phyloP scores from a whole-genome alignment of 2,797 vertebrate species.

The Diplodus puntazzo region DNA sequence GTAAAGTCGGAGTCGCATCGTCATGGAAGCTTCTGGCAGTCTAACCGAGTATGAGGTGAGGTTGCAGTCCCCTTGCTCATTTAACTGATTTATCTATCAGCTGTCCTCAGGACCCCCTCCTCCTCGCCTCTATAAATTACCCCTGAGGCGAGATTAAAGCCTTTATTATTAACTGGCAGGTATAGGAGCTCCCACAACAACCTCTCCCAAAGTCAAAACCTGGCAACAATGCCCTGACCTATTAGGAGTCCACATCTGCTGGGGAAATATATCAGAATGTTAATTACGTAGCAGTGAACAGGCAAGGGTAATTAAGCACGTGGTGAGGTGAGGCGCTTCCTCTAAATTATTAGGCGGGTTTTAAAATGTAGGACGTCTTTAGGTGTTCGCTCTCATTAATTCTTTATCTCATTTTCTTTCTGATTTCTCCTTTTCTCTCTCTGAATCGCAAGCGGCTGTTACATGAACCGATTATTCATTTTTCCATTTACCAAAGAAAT shows the following conservation, averaged over 20 bases:
- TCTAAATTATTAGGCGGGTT: slow-evolving; percentile 61
- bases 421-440: neutral
- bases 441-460: slow-evolving; percentile 27
- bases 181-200: slow-evolving; percentile 39
- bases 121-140: slow-evolving; percentile 47
- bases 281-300: slow-evolving; percentile 75
- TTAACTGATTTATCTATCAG: slow-evolving; percentile 49
- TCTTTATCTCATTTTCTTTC: slow-evolving; percentile 16
- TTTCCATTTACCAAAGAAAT: slow-evolving; percentile 14
- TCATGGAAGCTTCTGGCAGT: slow-evolving; percentile 1
- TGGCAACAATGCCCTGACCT: slow-evolving; percentile 37
- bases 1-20: neutral
- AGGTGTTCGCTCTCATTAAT: slow-evolving; percentile 3
- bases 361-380: slow-evolving; percentile 38
- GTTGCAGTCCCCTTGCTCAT: slow-evolving; percentile 33
- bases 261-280: slow-evolving; percentile 59
- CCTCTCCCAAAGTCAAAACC: slow-evolving; percentile 74
- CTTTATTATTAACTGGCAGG: slow-evolving; percentile 60
- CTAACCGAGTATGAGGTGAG: neutral
- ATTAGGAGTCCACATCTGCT: slow-evolving; percentile 62
- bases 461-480: slow-evolving; percentile 3
- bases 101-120: slow-evolving; percentile 30
- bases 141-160: slow-evolving; percentile 54
- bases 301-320: slow-evolving; percentile 77
- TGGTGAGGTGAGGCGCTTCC: slow-evolving; percentile 54